Evolutionary conservation across 2,113 vertebrate genomes (phyloP), one percentile per base, ranked within the genome.

Genomic region (Cheilinus undulatus): DNA sequence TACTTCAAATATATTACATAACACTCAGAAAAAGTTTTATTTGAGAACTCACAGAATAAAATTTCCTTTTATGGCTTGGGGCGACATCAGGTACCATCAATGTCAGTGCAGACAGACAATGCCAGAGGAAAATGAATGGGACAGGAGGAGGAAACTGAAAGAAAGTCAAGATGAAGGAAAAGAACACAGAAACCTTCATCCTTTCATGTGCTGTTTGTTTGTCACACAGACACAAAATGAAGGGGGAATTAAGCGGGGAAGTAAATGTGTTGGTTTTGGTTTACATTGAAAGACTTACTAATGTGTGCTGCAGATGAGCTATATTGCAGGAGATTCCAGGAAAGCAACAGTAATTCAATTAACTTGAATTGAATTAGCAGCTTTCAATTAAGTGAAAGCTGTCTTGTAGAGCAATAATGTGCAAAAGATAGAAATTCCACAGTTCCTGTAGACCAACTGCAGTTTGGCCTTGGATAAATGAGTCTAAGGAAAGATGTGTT

Each of bases 1-100:
- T 43, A 51, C 0, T 56, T 24, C 12, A 46, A 57, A 66, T 36
- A 8, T 13, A 48, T 45, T 28, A 67, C 3, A 23, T 57, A 22
- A 45, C 13, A n/a, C 14, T 3, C 32, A 42, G 14, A 42, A 42
- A 17, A 19, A 19, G 17, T 17, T 19, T 17, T 42, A 17, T 42
- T 42, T 20, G 3, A n/a, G 17, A 45, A 14, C 40, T 43, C 42
- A 20, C 14, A 53, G 45, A 63, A 60, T 12, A 53, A 40, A 43
- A 26, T 26, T 17, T 38, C n/a, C 50, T 63, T 76, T 81, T 42
- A 40, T 70, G 68, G 36, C 48, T 52, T 48, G 50, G 22, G 63
- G 69, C 77, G 36, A 76, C 73, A 61, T 76, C 61, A 50, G 32
- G 60, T 73, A 19, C 32, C 52, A 67, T 84, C 73, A 74, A 32